Evolutionary conservation across 2,888 invertebrate genomes (phyloP).

Genomic region (Biston betularia): DNA sequence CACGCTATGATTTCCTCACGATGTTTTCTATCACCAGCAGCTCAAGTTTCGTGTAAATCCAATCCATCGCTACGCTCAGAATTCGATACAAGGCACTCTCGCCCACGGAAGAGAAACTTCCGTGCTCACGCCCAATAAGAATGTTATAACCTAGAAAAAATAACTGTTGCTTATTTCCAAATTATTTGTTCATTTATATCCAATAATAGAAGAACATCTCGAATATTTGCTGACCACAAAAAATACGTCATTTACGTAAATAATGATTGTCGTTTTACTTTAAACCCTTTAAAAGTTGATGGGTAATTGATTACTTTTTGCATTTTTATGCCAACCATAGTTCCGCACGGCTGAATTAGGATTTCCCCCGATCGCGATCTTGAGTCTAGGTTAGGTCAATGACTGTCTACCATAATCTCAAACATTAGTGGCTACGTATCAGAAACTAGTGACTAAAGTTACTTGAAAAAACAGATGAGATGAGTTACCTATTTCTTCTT

Average conservation of each 20-base stretch:
- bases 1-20: too few relatives aligned
- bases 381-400: slow-evolving; percentile 62
- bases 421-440: slow-evolving; percentile 38
- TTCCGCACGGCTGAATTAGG: slow-evolving; percentile 63
- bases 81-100: too few relatives aligned
- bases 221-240: too few relatives aligned
- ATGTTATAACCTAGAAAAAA: too few relatives aligned
- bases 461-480: background rate
- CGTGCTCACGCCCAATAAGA: too few relatives aligned
- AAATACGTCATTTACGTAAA: background rate
- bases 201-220: too few relatives aligned
- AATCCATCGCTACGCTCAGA: too few relatives aligned
- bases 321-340: slow-evolving; percentile 49
- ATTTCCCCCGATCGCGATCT: slow-evolving; percentile 58
- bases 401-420: slow-evolving; percentile 57
- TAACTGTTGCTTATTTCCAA: too few relatives aligned
- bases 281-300: slow-evolving; percentile 23
- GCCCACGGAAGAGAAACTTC: too few relatives aligned
- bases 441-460: slow-evolving; percentile 29
- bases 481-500: background rate
- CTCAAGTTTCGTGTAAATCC: too few relatives aligned
- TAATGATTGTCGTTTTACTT: background rate
- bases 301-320: slow-evolving; percentile 47
- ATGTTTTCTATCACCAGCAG: too few relatives aligned
- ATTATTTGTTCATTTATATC: background rate